Evolutionary conservation across 2,113 vertebrate species (phyloP).

Genomic region (Craseonycteris thonglongyai): DNA sequence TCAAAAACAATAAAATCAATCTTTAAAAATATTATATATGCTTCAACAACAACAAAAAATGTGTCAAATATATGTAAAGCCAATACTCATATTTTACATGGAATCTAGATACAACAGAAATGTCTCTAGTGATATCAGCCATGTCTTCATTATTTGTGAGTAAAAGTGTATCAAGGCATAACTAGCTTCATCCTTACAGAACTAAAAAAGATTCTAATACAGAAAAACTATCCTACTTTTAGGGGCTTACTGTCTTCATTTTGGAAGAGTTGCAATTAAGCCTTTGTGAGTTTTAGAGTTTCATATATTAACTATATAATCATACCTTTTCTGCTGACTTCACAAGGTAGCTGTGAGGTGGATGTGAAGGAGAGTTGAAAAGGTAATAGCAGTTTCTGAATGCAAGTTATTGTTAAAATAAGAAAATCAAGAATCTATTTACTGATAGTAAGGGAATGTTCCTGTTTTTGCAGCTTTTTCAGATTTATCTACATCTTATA

Average conservation of each 20-base stretch:
- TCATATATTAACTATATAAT: background rate
- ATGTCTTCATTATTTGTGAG: background rate
- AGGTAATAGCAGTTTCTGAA: conserved; percentile 1
- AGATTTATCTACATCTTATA: conserved; percentile 8
- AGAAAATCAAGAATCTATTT: conserved; percentile 7
- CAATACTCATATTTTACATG: background rate
- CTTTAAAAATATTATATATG: background rate
- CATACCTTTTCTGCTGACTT: background rate
- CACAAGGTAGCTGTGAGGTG: background rate
- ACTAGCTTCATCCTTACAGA: background rate
- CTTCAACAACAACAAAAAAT: background rate
- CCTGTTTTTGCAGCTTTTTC: conserved; percentile 18
- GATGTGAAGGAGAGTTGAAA: background rate
- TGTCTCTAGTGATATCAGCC: background rate
- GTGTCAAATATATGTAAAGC: background rate
- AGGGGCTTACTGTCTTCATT: conserved; percentile 1
- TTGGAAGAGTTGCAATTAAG: conserved; percentile 21
- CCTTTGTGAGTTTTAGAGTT: conserved; percentile 10
- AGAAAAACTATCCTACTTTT: background rate
- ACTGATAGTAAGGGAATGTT: conserved; percentile 1
- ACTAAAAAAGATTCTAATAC: background rate
- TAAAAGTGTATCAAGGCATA: background rate
- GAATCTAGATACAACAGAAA: background rate
- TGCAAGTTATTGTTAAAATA: conserved; percentile 14
- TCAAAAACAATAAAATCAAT: too few species aligned